These are phyloP conservation scores for Sminthurides bifidus DNA, from an alignment of 1,140 invertebrate species.

Conservation along the genomic window DNA sequence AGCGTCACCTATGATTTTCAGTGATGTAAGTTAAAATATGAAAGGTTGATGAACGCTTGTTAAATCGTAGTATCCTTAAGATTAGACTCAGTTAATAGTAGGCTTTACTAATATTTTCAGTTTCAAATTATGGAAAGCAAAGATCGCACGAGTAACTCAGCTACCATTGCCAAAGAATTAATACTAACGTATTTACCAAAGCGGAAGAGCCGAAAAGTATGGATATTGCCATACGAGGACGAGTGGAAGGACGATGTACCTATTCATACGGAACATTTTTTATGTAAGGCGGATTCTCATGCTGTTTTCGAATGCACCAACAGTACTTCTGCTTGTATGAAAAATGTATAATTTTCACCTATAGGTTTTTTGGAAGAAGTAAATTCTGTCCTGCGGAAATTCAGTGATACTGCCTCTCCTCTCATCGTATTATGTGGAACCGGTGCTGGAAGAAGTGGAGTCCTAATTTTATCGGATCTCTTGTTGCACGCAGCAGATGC, in stretches of 20 bases:
- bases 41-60: too few relatives aligned
- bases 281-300: slow-evolving; percentile 22
- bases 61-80: too few relatives aligned
- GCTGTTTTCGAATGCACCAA: background rate
- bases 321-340: too few relatives aligned
- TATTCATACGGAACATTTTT: slow-evolving; percentile 30
- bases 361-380: slow-evolving; percentile 70
- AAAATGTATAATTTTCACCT: slow-evolving; percentile 30
- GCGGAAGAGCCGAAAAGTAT: slow-evolving; percentile 30
- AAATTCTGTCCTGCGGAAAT: slow-evolving; percentile 61
- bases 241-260: slow-evolving; percentile 32
- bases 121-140: slow-evolving; percentile 28
- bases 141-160: slow-evolving; percentile 12
- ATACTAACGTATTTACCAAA: slow-evolving; percentile 20
- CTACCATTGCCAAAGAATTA: slow-evolving; percentile 28
- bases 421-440: slow-evolving; percentile 56
- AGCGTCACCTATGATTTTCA: slow-evolving; percentile 45
- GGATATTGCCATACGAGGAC: slow-evolving; percentile 32
- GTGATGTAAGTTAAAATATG: slow-evolving; percentile 38
- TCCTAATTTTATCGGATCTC: slow-evolving; percentile 64
- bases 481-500: slow-evolving; percentile 73
- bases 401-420: slow-evolving; percentile 52
- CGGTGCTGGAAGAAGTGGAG: slow-evolving; percentile 57
- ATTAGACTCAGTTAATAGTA: too few relatives aligned
- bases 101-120: slow-evolving; percentile 8